Evolutionary conservation across 2,113 vertebrate genomes (phyloP).

Genomic region (Paraplagusia blochii): DNA sequence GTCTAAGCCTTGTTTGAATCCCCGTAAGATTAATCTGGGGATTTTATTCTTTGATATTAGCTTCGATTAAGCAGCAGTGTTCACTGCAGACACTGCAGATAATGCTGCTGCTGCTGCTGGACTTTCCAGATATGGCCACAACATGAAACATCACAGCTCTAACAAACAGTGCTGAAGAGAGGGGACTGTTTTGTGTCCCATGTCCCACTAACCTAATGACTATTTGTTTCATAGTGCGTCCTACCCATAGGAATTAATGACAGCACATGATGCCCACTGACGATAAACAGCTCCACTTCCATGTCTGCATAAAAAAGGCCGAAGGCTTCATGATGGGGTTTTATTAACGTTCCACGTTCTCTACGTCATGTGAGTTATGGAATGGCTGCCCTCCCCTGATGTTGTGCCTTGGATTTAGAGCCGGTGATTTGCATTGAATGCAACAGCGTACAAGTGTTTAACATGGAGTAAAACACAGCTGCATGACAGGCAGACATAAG

Average conservation of each 20-base stretch:
- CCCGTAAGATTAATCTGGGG: slow-evolving; percentile 29
- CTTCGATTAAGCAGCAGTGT: slow-evolving; percentile 58
- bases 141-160: too few species aligned
- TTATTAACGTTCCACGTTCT: slow-evolving; percentile 32
- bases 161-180: too few species aligned
- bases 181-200: too few species aligned
- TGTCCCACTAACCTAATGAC: too few species aligned
- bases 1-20: slow-evolving; percentile 34
- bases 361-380: slow-evolving; percentile 21
- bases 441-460: slow-evolving; percentile 13
- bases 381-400: slow-evolving; percentile 14
- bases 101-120: slow-evolving; percentile 34
- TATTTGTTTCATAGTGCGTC: too few species aligned
- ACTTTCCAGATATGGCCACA: slow-evolving; percentile 36
- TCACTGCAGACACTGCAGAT: slow-evolving; percentile 26
- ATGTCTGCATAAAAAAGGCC: too few species aligned
- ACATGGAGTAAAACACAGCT: slow-evolving; percentile 27
- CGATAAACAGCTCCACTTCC: too few species aligned
- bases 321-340: slow-evolving; percentile 44
- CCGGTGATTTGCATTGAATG: slow-evolving; percentile 24
- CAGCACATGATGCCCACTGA: too few species aligned
- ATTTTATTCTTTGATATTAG: slow-evolving; percentile 56
- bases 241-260: too few species aligned
- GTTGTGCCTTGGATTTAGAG: slow-evolving; percentile 5
- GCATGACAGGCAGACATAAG: slow-evolving; percentile 9